phyloP scores from a whole-genome alignment of 1,140 invertebrate genomes.

The Aphelenchoides fujianensis region DNA sequence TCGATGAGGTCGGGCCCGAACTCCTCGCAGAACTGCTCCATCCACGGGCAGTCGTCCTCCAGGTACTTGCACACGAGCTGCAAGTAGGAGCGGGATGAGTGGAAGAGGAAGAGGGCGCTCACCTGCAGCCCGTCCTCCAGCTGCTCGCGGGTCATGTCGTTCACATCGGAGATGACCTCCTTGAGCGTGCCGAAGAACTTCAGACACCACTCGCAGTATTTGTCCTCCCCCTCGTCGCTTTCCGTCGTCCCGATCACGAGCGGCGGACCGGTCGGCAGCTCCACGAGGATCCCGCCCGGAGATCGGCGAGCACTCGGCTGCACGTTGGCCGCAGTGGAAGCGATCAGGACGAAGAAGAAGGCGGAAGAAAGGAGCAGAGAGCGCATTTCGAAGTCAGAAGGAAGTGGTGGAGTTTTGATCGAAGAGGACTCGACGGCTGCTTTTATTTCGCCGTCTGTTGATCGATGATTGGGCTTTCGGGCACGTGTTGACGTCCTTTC shows the following conservation, averaged over 20 bases:
- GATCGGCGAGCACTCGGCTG: background rate
- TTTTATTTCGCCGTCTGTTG: background rate
- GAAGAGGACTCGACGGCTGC: background rate
- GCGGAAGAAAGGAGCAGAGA: background rate
- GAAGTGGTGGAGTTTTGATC: background rate
- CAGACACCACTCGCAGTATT: background rate
- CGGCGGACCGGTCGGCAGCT: background rate
- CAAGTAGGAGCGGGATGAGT: too few species aligned
- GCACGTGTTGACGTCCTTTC: background rate
- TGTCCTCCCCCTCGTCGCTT: background rate
- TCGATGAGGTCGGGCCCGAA: background rate
- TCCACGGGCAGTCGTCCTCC: background rate
- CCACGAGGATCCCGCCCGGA: background rate
- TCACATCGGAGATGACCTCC: background rate
- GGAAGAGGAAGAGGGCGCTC: background rate
- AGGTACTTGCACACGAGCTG: conserved; percentile 1
- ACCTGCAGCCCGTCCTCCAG: background rate
- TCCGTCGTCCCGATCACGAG: background rate
- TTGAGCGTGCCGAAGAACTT: conserved; percentile 4
- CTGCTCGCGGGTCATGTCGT: background rate
- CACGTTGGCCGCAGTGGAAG: background rate
- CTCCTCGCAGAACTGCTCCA: background rate
- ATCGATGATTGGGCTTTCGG: background rate
- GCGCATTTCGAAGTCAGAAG: background rate
- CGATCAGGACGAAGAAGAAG: background rate